Percentiles rank a stretch among this genome's conserved stretches.
Conservation (phyloP, 2,888 invertebrate species). For the Theretra japonica region DNA sequence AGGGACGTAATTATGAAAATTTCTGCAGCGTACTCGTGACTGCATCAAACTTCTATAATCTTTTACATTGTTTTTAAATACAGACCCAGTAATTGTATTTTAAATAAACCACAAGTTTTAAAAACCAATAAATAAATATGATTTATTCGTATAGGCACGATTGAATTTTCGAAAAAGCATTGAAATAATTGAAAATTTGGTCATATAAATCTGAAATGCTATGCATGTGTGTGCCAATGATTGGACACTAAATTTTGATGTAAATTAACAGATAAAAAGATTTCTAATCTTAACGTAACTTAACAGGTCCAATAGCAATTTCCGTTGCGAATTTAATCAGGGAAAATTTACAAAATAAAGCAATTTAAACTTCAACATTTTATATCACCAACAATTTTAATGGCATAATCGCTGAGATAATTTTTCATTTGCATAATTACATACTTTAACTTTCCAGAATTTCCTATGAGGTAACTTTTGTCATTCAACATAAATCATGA, state of each 20-base stretch:
- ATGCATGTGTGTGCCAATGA: neutral
- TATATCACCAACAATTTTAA: neutral
- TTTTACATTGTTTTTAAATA: too few species aligned
- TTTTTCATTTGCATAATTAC: constrained; percentile 3
- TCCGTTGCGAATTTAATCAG: neutral
- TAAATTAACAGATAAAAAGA: neutral
- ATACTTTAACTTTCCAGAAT: constrained; percentile 5
- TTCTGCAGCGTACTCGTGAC: neutral
- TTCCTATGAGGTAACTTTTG: neutral
- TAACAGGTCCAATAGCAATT: neutral
- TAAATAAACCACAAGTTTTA: too few species aligned
- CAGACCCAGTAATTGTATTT: too few species aligned
- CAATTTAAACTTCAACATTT: neutral
- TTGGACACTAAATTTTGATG: neutral
- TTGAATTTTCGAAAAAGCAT: too few species aligned
- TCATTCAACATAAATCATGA: constrained; percentile 5
- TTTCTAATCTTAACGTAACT: neutral
- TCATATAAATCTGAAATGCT: too few species aligned
- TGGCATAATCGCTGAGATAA: neutral
- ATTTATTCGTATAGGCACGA: too few species aligned
- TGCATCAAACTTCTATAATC: too few species aligned
- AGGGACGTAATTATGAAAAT: constrained; percentile 10
- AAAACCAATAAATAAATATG: too few species aligned
- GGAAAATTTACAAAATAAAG: neutral
- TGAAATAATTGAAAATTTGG: too few species aligned